Percentiles rank a stretch among this genome's conserved stretches.
Conservation (phyloP, 2,797 vertebrate species). For the Pangasius mekongensis region DNA sequence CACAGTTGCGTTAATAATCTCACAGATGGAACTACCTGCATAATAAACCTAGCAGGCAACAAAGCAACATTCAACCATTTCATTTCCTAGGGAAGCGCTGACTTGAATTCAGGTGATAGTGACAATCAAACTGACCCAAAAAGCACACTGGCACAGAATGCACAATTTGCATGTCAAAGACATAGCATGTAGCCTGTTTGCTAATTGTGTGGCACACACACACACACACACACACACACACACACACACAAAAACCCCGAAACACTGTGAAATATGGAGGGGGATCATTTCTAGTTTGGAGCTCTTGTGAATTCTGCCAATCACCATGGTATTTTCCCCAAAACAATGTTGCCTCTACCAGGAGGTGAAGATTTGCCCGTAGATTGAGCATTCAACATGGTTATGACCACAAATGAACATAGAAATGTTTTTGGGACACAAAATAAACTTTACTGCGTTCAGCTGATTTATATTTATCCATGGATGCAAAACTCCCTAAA, state of each 20-base stretch:
- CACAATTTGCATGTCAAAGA: not conserved
- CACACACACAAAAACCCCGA: not conserved
- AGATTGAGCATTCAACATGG: not conserved
- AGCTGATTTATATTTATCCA: not conserved
- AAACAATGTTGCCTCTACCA: not conserved
- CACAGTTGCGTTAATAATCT: not conserved
- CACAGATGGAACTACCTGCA: not conserved
- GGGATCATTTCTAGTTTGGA: not conserved
- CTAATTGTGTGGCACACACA: not conserved
- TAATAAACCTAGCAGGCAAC: not conserved
- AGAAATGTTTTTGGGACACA: not conserved
- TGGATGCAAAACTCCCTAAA: not conserved
- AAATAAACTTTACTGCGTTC: not conserved
- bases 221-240: not conserved
- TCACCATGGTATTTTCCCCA: not conserved
- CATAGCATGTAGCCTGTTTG: not conserved
- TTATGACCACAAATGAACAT: not conserved
- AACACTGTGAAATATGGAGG: not conserved
- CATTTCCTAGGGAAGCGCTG: not conserved
- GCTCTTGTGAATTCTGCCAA: not conserved
- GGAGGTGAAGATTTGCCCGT: not conserved
- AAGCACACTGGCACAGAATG: no score
- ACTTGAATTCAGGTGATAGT: not conserved
- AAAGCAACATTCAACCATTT: not conserved
- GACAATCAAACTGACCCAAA: not conserved